Evolutionary conservation across 2,888 invertebrate genomes (phyloP), one percentile per base, ranked within the genome.

Genomic region (Torymus aiolomorphi): DNA sequence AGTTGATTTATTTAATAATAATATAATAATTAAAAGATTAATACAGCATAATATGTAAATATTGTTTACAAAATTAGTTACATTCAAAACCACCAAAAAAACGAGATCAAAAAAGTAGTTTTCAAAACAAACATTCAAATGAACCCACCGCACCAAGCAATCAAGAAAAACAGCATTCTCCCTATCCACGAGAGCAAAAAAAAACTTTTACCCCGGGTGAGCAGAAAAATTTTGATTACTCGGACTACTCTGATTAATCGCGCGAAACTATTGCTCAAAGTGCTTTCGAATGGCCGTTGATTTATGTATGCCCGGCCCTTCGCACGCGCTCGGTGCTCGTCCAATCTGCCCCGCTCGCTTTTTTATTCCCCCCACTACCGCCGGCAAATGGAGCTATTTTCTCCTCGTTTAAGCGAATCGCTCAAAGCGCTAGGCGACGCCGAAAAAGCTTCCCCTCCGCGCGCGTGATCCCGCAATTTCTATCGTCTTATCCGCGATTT

Each of bases 281-380:
- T 78, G 78, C 63, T 78, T 74, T 78, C 69, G 74, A 78, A 78
- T 78, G 14, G 69, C 69, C 74, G 74, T 74, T 78, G 78, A 78
- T 78, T 78, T 74, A 78, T 78, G 74, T 69, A 74, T 66, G 66
- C 51, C n/a, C 11, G 20, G 49, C n/a, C 31, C 42, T 42, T 42
- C 42, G 8, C 42, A 42, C 42, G 18, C 1, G 52, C 31, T 54
- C 54, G 67, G 67, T 16, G 16, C 59, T 20, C 57, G 66, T 75
- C 59, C 74, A 75, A 75, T 75, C 66, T 59, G 74, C 66, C 13
- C 18, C 52, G 13, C 54, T 65, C 65, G 31, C 11, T 63, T 42
- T 49, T 49, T 42, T 13, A 13, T 16, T 57, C 61, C n/a, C 59
- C 16, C 13, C 49, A n/a, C n/a, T 4, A 31, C 42, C 13, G 42